A percentile compares a stretch with the other conserved stretches of the same genome.
phyloP scores from a whole-genome alignment of 2,113 vertebrate species.

The Lathamus discolor region DNA sequence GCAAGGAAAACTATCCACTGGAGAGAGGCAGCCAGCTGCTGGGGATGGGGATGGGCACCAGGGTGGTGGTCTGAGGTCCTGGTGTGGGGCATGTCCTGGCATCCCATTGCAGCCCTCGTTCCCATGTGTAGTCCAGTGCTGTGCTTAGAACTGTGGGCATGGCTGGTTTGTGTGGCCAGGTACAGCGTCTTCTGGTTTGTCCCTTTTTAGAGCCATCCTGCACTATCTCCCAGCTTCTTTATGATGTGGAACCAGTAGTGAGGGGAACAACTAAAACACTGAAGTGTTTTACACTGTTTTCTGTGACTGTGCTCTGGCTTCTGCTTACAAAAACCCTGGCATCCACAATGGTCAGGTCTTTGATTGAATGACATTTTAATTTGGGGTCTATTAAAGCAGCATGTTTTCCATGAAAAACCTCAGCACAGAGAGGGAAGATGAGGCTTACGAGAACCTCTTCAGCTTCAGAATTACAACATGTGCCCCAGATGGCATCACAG shows the following conservation, averaged over 20 bases:
- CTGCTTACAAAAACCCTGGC: not conserved
- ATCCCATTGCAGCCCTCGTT: not conserved
- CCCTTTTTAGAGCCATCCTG: not conserved
- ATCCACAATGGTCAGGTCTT: not conserved
- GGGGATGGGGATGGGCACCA: not conserved
- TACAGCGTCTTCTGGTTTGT: not conserved
- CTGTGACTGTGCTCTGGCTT: not conserved
- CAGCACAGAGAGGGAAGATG: not conserved
- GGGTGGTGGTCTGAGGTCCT: not conserved
- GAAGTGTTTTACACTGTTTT: not conserved
- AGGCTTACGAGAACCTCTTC: not conserved
- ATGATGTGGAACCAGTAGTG: not conserved
- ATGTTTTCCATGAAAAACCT: not conserved
- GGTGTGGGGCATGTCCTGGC: not conserved
- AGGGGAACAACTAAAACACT: not conserved
- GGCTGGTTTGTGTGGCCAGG: fast-evolving
- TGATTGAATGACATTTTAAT: slow-evolving; percentile 1
- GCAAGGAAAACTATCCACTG: not conserved
- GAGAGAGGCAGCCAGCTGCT: not conserved
- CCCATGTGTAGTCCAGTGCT: fast-evolving
- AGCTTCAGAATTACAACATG: not conserved
- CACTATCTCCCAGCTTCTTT: not conserved
- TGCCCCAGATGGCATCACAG: slow-evolving; percentile 10
- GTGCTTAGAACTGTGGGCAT: not conserved
- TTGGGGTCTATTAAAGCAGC: slow-evolving; percentile 11